phyloP scores from a whole-genome alignment of 1,140 invertebrate species.

The Parapsyche elsis region DNA sequence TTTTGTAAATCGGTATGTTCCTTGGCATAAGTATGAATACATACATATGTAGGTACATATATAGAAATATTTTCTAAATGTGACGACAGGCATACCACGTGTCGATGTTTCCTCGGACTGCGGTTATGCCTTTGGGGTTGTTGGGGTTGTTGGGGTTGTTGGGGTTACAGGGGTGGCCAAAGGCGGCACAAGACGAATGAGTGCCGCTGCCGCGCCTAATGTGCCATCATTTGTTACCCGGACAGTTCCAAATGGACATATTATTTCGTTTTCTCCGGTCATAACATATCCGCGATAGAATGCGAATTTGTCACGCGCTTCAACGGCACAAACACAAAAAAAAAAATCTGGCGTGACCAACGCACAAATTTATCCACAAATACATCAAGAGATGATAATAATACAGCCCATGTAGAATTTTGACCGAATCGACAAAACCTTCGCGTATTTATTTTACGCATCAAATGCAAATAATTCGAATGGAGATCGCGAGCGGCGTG shows the following conservation, averaged over 20 bases:
- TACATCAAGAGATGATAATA: no score
- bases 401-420: no score
- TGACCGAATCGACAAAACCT: no score
- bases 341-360: no score
- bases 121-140: not conserved
- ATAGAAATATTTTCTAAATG: not conserved
- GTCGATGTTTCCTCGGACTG: not conserved
- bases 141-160: not conserved
- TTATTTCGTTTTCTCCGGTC: conserved; percentile 52
- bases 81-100: not conserved
- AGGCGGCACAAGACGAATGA: conserved; percentile 47
- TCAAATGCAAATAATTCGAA: no score
- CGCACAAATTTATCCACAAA: no score
- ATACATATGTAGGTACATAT: not conserved
- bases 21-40: no score
- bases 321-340: no score
- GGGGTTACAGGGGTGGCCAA: not conserved
- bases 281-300: conserved; percentile 49
- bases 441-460: no score
- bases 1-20: no score
- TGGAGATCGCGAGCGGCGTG: no score
- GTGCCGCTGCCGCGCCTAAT: conserved; percentile 49
- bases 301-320: conserved; percentile 46
- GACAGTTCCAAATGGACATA: conserved; percentile 53
- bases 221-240: conserved; percentile 53